Evolutionary conservation across 2,888 invertebrate species (phyloP), one percentile per base, ranked within the genome.

Genomic region (Pocota personata): DNA sequence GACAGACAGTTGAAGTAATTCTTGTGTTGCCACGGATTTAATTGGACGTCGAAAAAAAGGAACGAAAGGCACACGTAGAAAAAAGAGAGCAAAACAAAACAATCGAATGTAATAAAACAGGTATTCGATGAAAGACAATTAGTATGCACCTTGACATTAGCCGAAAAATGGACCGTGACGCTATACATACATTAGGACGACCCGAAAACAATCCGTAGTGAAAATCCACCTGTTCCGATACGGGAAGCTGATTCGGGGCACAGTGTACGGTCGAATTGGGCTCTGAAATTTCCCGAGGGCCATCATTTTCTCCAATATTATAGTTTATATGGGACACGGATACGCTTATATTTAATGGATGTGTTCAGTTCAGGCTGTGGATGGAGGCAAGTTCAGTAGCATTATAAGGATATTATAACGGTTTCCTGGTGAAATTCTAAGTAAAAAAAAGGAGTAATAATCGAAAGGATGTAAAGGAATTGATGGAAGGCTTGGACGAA

Each of bases 81-180:
- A 35, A 24, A 12, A 43, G 14, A 57, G 30, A 43, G 16, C 37
- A 12, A 24, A 24, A n/a, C 21, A 60, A 57, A 3, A 35, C 78
- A 73, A 73, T 73, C 79, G 71, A 75, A 57, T 69, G 30, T 62
- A 19, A 48, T 64, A n/a, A 30, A 76, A 86, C 80, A 60, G 52
- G 86, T 80, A 76, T 72, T 76, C 67, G 48, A 75, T 71, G 75
- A 67, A 60, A 64, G 37, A 48, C 82, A 80, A 87, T 87, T 82
- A 82, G 48, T 62, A 77, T 82, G 77, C 87, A 87, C 87, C 87
- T 87, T 87, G 87, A 78, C 82, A 87, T 87, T 87, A 87, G 82
- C 82, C 82, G 77, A 82, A 82, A 86, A 80, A 80, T 86, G 66
- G 71, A 72, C 86, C 76, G 76, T 86, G 80, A 86, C 86, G 80